A percentile compares a stretch with the other conserved stretches of the same genome.
These are phyloP conservation scores for Mus musculus DNA, from an alignment of 2,113 vertebrate species.

Conservation along the genomic window DNA sequence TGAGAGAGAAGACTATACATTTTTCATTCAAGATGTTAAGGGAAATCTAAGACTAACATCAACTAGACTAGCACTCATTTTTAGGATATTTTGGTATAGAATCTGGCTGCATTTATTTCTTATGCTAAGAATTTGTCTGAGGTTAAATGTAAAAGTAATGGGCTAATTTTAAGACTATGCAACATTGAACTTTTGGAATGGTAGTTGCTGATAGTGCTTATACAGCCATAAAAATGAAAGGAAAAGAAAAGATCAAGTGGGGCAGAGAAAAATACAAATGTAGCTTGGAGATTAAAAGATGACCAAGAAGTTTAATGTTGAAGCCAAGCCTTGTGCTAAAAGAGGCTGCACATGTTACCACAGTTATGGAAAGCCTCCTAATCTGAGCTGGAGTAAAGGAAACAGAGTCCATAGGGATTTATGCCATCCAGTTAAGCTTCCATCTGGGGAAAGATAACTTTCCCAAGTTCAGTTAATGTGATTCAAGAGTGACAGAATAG, in stretches of 20 bases:
- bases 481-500: background rate
- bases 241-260: background rate
- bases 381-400: background rate
- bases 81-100: background rate
- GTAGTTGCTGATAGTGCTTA: background rate
- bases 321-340: background rate
- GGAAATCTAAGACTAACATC: background rate
- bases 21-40: background rate
- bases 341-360: background rate
- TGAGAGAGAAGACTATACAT: background rate
- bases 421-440: background rate
- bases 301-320: background rate
- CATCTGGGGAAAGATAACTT: too few species aligned
- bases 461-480: background rate
- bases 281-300: background rate
- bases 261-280: background rate
- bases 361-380: background rate
- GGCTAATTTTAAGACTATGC: background rate
- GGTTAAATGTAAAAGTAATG: background rate
- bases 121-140: background rate
- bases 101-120: background rate
- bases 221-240: background rate
- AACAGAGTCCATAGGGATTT: background rate
- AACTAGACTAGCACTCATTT: background rate
- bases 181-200: background rate